Evolutionary conservation across 2,797 vertebrate species (phyloP).

Genomic region (Lepilemur septentrionalis): DNA sequence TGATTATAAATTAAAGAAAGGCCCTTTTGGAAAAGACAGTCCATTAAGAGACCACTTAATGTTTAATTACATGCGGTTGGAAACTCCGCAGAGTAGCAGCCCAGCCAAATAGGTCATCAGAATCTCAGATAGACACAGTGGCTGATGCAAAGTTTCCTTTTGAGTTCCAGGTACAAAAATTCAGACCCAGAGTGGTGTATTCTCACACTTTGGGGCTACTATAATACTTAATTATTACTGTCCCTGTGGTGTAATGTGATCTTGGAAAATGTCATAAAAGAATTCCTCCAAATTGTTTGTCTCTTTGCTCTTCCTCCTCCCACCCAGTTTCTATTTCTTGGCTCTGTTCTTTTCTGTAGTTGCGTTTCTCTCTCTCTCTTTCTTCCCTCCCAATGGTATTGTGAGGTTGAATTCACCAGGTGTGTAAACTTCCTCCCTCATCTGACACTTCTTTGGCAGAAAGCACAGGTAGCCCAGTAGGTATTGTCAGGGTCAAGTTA

Average conservation of each 20-base stretch:
- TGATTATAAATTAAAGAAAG: conserved; percentile 59
- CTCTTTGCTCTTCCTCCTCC: conserved; percentile 56
- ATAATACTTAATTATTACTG: conserved; percentile 44
- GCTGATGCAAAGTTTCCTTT: conserved; percentile 57
- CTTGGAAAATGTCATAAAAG: conserved; percentile 53
- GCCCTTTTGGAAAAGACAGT: conserved; percentile 50
- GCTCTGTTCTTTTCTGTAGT: conserved; percentile 51
- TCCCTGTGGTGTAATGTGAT: conserved; percentile 60
- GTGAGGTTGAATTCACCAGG: conserved; percentile 81
- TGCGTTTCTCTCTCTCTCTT: conserved; percentile 29
- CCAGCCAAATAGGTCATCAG: conserved; percentile 53
- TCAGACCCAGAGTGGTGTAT: neutral
- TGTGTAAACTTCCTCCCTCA: conserved; percentile 79
- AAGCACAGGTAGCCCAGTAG: conserved; percentile 66
- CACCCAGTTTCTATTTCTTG: conserved; percentile 43
- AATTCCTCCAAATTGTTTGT: conserved; percentile 61
- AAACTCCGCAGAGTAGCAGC: neutral
- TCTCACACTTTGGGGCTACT: neutral
- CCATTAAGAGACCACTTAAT: conserved; percentile 58
- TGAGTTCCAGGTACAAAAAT: conserved; percentile 53
- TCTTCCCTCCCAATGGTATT: conserved; percentile 47
- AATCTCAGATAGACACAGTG: conserved; percentile 35
- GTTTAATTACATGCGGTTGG: conserved; percentile 58
- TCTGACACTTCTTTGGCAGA: conserved; percentile 82
- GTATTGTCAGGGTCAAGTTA: conserved; percentile 76